These are phyloP conservation scores for Pemphredon lugubris DNA, from an alignment of 2,888 invertebrate species.

Conservation along the genomic window DNA sequence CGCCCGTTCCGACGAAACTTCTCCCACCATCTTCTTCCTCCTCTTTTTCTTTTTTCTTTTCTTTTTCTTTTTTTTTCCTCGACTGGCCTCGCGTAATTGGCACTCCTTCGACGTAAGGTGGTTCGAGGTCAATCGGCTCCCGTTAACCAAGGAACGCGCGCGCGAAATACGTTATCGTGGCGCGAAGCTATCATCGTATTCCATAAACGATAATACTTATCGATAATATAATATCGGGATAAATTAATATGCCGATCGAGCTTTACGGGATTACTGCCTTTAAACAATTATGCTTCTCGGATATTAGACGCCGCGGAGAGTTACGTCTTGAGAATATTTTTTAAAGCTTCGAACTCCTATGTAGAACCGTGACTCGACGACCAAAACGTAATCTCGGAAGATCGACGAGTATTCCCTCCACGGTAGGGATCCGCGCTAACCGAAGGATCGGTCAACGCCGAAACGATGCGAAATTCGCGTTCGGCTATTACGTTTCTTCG, in stretches of 20 bases:
- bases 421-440: too few relatives aligned
- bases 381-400: too few relatives aligned
- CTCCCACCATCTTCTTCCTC: too few relatives aligned
- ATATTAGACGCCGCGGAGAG: constrained; percentile 17
- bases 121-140: constrained; percentile 38
- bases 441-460: too few relatives aligned
- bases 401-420: too few relatives aligned
- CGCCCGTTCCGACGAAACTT: constrained; percentile 2
- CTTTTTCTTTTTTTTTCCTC: constrained; percentile 6
- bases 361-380: too few relatives aligned
- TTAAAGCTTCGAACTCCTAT: too few relatives aligned
- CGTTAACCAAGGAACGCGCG: constrained; percentile 46
- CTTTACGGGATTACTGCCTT: constrained; percentile 36
- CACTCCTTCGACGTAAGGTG: constrained; percentile 40
- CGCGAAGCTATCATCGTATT: constrained; percentile 34
- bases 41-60: too few relatives aligned
- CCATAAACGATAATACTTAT: constrained; percentile 44
- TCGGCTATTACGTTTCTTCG: constrained; percentile 74
- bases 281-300: constrained; percentile 36
- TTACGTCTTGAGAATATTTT: too few relatives aligned
- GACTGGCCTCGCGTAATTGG: constrained; percentile 35
- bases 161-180: constrained; percentile 42
- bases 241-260: constrained; percentile 43
- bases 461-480: constrained; percentile 72
- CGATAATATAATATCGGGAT: constrained; percentile 43